phyloP scores from a whole-genome alignment of 1,140 invertebrate genomes.

The Zaprionus vittiger region DNA sequence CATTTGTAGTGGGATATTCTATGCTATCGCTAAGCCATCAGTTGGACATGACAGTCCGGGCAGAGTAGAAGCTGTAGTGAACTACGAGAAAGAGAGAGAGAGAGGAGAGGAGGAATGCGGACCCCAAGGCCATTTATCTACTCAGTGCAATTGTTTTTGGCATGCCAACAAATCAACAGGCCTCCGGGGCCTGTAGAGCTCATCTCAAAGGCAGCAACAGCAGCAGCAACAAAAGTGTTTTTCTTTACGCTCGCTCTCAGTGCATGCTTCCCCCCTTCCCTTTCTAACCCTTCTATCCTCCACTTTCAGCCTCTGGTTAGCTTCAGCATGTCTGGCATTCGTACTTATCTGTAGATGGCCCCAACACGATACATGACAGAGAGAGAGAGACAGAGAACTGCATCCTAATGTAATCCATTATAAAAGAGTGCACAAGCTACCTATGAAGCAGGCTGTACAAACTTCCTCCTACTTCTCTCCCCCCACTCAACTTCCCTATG shows the following conservation, averaged over 20 bases:
- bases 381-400: conserved; percentile 44
- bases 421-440: conserved; percentile 46
- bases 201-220: conserved; percentile 46
- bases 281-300: background rate
- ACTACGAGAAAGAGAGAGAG: background rate
- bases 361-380: conserved; percentile 11
- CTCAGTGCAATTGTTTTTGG: conserved; percentile 67
- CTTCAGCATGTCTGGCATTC: conserved; percentile 18
- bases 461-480: conserved; percentile 15
- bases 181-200: conserved; percentile 56
- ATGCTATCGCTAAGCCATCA: conserved; percentile 2
- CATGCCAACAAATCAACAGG: conserved; percentile 71
- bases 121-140: conserved; percentile 60
- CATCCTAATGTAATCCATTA: conserved; percentile 76
- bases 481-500: conserved; percentile 1
- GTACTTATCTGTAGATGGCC: conserved; percentile 42
- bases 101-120: conserved; percentile 23
- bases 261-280: background rate
- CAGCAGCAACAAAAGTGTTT: conserved; percentile 26
- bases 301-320: conserved; percentile 11
- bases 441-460: conserved; percentile 23
- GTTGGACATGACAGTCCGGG: conserved; percentile 1
- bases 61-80: background rate
- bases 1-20: background rate
- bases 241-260: conserved; percentile 24